Evolutionary conservation across 2,888 invertebrate genomes (phyloP).

Genomic region (Polia nebulosa): DNA sequence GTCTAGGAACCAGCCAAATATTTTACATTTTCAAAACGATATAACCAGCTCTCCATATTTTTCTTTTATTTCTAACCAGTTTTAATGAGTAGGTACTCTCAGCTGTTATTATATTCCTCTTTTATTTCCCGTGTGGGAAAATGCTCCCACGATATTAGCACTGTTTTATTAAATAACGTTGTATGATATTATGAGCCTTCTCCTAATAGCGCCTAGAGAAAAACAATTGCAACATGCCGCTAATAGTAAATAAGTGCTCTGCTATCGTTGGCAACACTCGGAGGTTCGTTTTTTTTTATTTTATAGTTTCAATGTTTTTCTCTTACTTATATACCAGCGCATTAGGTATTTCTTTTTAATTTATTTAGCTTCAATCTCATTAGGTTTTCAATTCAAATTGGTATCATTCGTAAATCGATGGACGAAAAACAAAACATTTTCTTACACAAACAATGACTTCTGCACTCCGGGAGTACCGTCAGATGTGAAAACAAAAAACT

Average conservation of each 20-base stretch:
- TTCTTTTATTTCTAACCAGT: not conserved
- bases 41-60: not conserved
- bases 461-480: not conserved
- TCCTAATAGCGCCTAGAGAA: slow-evolving; percentile 34
- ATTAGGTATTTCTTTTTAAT: not conserved
- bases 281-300: slow-evolving; percentile 4
- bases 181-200: slow-evolving; percentile 6
- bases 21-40: not conserved
- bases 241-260: slow-evolving; percentile 50
- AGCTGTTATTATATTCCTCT: slow-evolving; percentile 9
- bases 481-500: too few relatives aligned
- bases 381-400: not conserved
- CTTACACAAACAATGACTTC: not conserved
- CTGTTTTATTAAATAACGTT: slow-evolving; percentile 23
- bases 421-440: not conserved
- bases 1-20: not conserved
- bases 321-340: not conserved
- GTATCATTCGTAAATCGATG: not conserved
- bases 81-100: slow-evolving; percentile 8
- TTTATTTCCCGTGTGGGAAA: slow-evolving; percentile 6
- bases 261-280: slow-evolving; percentile 25
- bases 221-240: slow-evolving; percentile 42
- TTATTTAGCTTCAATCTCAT: not conserved
- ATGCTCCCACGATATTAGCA: slow-evolving; percentile 29
- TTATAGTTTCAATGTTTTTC: not conserved